phyloP scores from a whole-genome alignment of 2,113 vertebrate genomes.

The Origma solitaria region DNA sequence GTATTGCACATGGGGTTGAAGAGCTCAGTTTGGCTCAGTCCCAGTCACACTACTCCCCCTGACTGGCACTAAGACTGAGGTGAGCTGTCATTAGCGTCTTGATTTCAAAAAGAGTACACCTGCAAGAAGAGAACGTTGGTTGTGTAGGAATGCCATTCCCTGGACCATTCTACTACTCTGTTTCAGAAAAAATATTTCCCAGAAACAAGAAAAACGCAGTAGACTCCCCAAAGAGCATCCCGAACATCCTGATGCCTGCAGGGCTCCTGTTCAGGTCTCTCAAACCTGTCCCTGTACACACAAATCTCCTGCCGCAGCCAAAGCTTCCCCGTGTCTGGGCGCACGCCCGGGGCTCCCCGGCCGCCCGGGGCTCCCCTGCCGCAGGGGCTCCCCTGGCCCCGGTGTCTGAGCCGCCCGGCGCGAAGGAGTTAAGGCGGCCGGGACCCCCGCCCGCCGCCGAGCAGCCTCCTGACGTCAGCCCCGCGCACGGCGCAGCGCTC shows the following conservation, averaged over 20 bases:
- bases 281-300: fast-evolving
- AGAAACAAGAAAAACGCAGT: neutral
- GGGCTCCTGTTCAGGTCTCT: neutral
- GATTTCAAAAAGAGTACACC: neutral
- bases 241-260: neutral
- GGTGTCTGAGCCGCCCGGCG: neutral
- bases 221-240: neutral
- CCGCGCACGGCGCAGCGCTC: conserved; percentile 11
- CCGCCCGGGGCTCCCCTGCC: fast-evolving
- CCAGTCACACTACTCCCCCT: neutral
- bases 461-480: conserved; percentile 68
- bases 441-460: neutral
- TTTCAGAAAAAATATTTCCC: neutral
- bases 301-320: fast-evolving
- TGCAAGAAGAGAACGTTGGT: neutral
- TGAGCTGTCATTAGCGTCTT: neutral
- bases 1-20: neutral
- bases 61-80: neutral
- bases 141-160: neutral
- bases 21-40: neutral
- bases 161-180: neutral
- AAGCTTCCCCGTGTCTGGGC: fast-evolving
- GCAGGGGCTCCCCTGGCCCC: neutral
- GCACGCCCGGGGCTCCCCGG: neutral
- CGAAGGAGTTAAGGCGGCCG: neutral